Conservation (phyloP, 2,797 vertebrate genomes). For the Aulostomus chinensis region DNA sequence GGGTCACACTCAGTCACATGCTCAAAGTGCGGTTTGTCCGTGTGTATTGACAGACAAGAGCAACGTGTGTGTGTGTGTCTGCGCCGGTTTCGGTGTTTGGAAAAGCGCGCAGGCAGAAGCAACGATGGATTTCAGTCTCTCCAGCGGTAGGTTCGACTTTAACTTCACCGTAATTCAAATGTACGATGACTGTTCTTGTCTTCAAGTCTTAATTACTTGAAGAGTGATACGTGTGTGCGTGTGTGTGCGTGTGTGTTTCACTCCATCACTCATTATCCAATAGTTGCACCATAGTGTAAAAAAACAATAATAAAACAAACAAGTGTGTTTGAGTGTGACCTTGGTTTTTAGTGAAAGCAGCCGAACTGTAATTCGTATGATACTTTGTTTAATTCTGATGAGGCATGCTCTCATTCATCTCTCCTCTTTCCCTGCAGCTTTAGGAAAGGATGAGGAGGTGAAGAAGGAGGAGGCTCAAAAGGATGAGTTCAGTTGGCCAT, state of each 20-base stretch:
- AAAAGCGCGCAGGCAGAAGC: accelerated
- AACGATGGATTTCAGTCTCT: conserved; percentile 41
- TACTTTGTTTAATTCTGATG: not conserved
- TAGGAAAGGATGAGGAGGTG: conserved; percentile 9
- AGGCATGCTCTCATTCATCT: not conserved
- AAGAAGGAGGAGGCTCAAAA: conserved; percentile 40
- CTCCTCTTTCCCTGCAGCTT: conserved; percentile 26
- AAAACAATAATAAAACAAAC: no score
- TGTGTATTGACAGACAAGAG: not conserved
- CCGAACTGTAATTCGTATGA: not conserved
- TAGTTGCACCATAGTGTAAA: no score
- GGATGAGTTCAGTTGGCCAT: conserved; percentile 39
- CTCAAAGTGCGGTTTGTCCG: conserved; percentile 3
- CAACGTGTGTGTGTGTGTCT: not conserved
- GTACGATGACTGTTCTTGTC: no score
- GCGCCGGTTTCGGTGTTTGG: not conserved
- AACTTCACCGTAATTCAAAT: no score
- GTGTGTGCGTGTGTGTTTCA: no score
- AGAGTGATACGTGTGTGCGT: no score
- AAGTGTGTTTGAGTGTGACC: no score
- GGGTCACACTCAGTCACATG: conserved; percentile 2
- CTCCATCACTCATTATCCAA: no score
- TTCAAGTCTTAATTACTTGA: no score
- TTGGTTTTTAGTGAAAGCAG: no score
- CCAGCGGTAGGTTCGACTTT: conserved; percentile 23